Conservation (phyloP, 2,113 vertebrate species). For the Piaya cayana region DNA sequence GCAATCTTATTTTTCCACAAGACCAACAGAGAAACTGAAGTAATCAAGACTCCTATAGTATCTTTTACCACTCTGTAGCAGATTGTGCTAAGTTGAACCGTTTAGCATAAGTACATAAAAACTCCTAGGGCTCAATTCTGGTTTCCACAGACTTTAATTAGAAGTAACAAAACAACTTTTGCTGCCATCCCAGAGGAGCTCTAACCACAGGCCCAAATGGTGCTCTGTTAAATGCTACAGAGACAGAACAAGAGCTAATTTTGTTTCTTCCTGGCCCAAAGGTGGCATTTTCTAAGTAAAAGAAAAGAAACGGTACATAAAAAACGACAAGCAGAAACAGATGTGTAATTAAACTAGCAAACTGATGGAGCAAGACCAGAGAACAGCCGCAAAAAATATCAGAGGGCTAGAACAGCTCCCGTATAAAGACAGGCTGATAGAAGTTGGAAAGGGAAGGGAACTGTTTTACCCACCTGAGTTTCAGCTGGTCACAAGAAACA, state of each 20-base stretch:
- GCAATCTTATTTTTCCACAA: neutral
- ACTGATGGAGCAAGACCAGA: too few species aligned
- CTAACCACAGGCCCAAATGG: neutral
- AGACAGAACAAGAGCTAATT: neutral
- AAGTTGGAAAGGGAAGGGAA: too few species aligned
- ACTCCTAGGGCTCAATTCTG: neutral
- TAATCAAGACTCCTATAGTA: neutral
- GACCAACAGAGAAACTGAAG: neutral
- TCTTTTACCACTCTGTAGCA: neutral
- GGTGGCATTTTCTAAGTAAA: neutral
- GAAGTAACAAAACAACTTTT: neutral
- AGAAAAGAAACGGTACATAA: neutral
- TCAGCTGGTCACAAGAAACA: neutral
- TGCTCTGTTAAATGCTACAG: neutral
- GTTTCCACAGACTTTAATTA: neutral
- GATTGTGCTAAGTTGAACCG: rapidly evolving
- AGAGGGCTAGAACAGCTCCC: too few species aligned
- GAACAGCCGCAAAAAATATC: too few species aligned
- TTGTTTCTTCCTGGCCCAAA: neutral
- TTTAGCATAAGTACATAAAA: neutral
- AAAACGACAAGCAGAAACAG: neutral
- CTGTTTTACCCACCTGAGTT: neutral
- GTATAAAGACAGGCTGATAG: too few species aligned
- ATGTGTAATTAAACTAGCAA: neutral
- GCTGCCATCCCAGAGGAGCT: neutral